Percentiles rank a stretch among this genome's conserved stretches.
Evolutionary conservation across 2,888 invertebrate species (phyloP).

Genomic region (Rhingia campestris): DNA sequence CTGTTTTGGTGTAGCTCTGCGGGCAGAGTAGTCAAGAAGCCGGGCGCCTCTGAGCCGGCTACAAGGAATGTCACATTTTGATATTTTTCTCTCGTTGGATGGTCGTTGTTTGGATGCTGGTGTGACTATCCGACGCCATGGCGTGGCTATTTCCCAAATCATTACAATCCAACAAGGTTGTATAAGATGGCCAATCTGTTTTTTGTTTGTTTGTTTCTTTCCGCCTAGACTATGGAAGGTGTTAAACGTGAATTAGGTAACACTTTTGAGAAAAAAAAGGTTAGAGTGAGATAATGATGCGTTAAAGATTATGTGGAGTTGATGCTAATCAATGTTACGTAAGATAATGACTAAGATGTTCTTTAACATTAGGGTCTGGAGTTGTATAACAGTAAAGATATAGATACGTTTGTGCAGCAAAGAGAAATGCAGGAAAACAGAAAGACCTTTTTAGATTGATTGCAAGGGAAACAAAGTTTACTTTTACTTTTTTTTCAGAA

Average conservation of each 20-base stretch:
- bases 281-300: constrained; percentile 19
- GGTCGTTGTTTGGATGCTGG: constrained; percentile 21
- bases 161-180: constrained; percentile 24
- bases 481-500: no score
- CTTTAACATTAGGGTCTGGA: not conserved
- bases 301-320: constrained; percentile 11
- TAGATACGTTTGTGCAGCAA: no score
- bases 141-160: constrained; percentile 27
- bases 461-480: no score
- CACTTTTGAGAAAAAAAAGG: constrained; percentile 13
- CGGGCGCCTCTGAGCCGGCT: constrained; percentile 47
- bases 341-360: constrained; percentile 11
- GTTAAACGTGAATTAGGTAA: constrained; percentile 50
- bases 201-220: constrained; percentile 6
- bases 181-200: constrained; percentile 19
- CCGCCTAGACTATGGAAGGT: constrained; percentile 36
- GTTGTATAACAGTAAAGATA: no score
- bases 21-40: constrained; percentile 36
- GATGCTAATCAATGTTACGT: constrained; percentile 44
- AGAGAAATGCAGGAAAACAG: no score
- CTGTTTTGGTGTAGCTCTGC: constrained; percentile 30
- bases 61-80: constrained; percentile 75
- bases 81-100: constrained; percentile 3
- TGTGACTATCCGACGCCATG: constrained; percentile 1
- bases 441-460: no score